Percentiles rank a stretch among this genome's conserved stretches.
These are phyloP conservation scores for Mola mola DNA, from an alignment of 2,113 vertebrate genomes.

Conservation along the genomic window DNA sequence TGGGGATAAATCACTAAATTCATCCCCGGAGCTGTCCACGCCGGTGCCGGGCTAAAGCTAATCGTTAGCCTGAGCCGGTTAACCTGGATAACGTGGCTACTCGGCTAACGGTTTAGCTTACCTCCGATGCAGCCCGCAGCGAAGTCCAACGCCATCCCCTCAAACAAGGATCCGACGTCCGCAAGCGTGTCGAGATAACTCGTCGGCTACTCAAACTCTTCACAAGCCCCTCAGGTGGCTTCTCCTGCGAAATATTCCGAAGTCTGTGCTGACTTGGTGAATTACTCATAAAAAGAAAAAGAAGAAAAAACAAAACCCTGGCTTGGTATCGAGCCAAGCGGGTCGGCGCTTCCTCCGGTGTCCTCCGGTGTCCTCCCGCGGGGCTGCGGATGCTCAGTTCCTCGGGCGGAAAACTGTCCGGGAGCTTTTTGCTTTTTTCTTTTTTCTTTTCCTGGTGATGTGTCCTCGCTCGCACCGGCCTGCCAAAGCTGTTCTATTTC, in stretches of 20 bases:
- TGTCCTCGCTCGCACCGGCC: slow-evolving; percentile 7
- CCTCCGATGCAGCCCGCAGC: slow-evolving; percentile 81
- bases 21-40: not conserved
- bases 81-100: slow-evolving; percentile 28
- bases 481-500: slow-evolving; percentile 68
- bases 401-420: no score
- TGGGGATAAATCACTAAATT: not conserved
- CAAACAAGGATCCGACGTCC: slow-evolving; percentile 1
- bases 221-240: not conserved
- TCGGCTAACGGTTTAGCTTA: slow-evolving; percentile 53
- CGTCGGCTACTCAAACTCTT: not conserved
- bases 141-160: slow-evolving; percentile 81
- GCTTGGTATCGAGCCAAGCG: not conserved
- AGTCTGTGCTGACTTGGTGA: no score
- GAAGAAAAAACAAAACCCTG: not conserved
- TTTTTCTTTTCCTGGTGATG: slow-evolving; percentile 25
- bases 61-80: slow-evolving; percentile 1
- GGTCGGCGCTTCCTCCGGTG: not conserved
- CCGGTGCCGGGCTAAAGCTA: slow-evolving; percentile 27
- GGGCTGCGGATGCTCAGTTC: not conserved
- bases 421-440: no score
- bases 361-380: no score
- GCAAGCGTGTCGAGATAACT: slow-evolving; percentile 3
- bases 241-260: no score
- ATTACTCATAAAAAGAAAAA: not conserved